Base-by-base conservation (phyloP, 2,888 invertebrate species). In the Baccha elongata region DNA sequence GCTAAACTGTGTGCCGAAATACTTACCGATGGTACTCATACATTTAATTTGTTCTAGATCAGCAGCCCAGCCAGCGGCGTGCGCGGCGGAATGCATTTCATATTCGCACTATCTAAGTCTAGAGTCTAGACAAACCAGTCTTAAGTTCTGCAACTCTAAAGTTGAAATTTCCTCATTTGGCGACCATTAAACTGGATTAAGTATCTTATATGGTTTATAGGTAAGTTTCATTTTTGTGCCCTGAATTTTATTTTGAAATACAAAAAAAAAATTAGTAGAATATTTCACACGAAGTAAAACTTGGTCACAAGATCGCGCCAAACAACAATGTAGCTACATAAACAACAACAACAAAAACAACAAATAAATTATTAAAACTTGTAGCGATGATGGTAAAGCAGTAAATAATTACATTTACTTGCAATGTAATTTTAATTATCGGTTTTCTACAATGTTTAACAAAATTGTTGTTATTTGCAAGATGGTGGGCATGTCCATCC, bases 91-190 rank as follows among this genome's bases (percentile, higher is more conserved):
- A n/a, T n/a, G 10, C 44, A 6, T 44, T n/a, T 21, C 5, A 44
- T 6, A n/a, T n/a, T n/a, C n/a, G n/a, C n/a, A n/a, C n/a, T n/a
- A n/a, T n/a, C n/a, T n/a, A n/a, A 46, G 8, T 35, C 35, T 11
- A 8, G n/a, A n/a, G 17, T 55, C 55, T 58, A 46, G 29, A 52
- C 10, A 72, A 72, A 72, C 71, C 62, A 62, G 72, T 64, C 35
- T n/a, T 35, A 6, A 8, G 29, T 58, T 58, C 48, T n/a, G 42
- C 32, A 37, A 21, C 29, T 23, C 15, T 50, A 26, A 26, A 65
- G 74, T 67, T 65, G 67, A 48, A 67, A 74, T 52, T 67, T 74
- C 74, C 74, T 50, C 52, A 74, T 74, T 74, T 67, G 67, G 65
- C 29, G 50, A 60, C 50, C 17, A 17, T 5, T 10, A 32, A 74